Conservation (phyloP, 1,140 invertebrate genomes). For the Pseudomyrmex dendroicus region DNA sequence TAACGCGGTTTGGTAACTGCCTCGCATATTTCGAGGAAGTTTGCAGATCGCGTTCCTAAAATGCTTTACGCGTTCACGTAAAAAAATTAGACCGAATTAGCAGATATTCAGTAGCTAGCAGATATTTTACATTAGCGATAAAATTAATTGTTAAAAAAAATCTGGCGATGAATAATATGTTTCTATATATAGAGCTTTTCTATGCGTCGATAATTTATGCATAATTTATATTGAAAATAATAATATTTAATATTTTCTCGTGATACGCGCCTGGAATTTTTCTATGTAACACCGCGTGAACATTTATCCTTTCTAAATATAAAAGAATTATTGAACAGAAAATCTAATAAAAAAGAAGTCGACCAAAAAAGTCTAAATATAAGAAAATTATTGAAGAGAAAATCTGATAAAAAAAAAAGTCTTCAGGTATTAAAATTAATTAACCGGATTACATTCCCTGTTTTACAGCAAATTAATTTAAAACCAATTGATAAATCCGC, state of each 20-base stretch:
- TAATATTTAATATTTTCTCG: too few species aligned
- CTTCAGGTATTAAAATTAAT: too few species aligned
- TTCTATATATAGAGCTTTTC: background rate
- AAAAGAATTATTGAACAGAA: background rate
- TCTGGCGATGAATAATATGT: background rate
- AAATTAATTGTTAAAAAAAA: background rate
- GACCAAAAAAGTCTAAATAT: too few species aligned
- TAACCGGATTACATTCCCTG: too few species aligned
- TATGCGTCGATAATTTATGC: conserved; percentile 1
- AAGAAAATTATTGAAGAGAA: too few species aligned
- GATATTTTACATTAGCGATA: background rate
- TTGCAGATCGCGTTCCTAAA: conserved; percentile 13
- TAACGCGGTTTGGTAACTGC: background rate
- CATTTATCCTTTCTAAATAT: too few species aligned
- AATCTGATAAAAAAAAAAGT: too few species aligned
- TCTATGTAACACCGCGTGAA: too few species aligned
- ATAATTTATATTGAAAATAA: background rate
- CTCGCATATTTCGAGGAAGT: conserved; percentile 9
- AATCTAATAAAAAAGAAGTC: background rate
- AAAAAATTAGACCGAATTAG: conserved; percentile 5
- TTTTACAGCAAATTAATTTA: too few species aligned
- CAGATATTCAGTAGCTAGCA: background rate
- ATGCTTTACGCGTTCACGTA: background rate
- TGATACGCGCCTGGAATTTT: background rate
- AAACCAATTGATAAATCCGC: too few species aligned